Conservation (phyloP, 1,140 invertebrate genomes). For the Temnothorax nylanderi region DNA sequence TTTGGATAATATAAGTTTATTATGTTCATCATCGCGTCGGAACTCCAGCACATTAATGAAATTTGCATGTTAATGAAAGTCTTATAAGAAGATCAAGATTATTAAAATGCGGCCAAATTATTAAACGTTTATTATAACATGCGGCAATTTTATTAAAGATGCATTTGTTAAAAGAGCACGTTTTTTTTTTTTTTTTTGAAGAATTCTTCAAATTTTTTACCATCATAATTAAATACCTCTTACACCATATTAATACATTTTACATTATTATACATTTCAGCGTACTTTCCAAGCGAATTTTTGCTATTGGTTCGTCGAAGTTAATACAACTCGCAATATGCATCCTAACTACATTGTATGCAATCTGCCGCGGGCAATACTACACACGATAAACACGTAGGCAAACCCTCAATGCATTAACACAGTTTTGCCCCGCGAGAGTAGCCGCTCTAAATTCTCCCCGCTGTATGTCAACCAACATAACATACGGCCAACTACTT, state of each 20-base stretch:
- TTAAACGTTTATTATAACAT: background rate
- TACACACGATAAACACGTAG: constrained; percentile 48
- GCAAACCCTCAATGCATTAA: constrained; percentile 45
- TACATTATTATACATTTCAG: background rate
- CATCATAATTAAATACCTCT: constrained; percentile 14
- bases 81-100: constrained; percentile 18
- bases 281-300: background rate
- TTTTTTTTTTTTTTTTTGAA: no score
- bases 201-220: background rate
- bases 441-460: constrained; percentile 13
- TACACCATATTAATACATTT: background rate
- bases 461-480: constrained; percentile 34
- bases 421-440: constrained; percentile 30
- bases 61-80: constrained; percentile 22
- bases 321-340: constrained; percentile 10
- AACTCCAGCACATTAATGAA: constrained; percentile 21
- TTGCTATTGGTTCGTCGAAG: background rate
- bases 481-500: constrained; percentile 29
- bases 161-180: background rate
- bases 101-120: constrained; percentile 36
- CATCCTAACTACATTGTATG: constrained; percentile 47
- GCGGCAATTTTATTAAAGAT: constrained; percentile 18
- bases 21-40: background rate
- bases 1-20: constrained; percentile 27
- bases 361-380: constrained; percentile 51